These are phyloP conservation scores for Nymphalis polychloros DNA, from an alignment of 2,888 invertebrate genomes.

Conservation along the genomic window DNA sequence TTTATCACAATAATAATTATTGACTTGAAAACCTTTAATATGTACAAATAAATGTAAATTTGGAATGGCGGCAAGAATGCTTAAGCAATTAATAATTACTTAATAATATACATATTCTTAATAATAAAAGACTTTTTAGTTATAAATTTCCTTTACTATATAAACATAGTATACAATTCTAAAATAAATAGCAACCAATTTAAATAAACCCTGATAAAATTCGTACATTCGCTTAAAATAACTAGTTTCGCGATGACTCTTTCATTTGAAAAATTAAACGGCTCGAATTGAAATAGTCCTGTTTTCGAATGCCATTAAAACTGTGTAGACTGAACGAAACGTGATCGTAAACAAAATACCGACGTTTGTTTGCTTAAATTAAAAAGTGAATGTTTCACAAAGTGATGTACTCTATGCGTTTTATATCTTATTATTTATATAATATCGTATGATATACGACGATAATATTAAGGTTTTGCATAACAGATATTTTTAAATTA, in stretches of 20 bases:
- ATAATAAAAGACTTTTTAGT: neutral
- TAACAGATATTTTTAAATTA: too few relatives aligned
- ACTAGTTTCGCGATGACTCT: neutral
- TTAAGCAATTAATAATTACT: too few relatives aligned
- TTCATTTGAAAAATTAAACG: constrained; percentile 11
- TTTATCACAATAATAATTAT: too few relatives aligned
- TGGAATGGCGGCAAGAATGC: too few relatives aligned
- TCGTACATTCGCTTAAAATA: neutral
- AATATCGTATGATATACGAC: too few relatives aligned
- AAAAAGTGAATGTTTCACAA: constrained; percentile 18
- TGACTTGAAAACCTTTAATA: too few relatives aligned
- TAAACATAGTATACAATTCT: neutral
- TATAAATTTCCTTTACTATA: neutral
- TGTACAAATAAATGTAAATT: too few relatives aligned
- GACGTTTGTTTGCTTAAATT: constrained; percentile 21
- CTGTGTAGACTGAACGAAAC: constrained; percentile 10
- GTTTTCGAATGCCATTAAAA: constrained; percentile 10
- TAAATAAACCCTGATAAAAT: neutral
- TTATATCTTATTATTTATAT: constrained; percentile 1
- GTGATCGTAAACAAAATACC: constrained; percentile 2
- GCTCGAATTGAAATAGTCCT: constrained; percentile 11
- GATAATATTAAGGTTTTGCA: too few relatives aligned
- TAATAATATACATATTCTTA: neutral
- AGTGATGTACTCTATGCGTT: constrained; percentile 6
- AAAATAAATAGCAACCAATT: neutral